A percentile compares a stretch with the other conserved stretches of the same genome.
Evolutionary conservation across 2,113 vertebrate genomes (phyloP).

Genomic region (Fregetta grallaria): DNA sequence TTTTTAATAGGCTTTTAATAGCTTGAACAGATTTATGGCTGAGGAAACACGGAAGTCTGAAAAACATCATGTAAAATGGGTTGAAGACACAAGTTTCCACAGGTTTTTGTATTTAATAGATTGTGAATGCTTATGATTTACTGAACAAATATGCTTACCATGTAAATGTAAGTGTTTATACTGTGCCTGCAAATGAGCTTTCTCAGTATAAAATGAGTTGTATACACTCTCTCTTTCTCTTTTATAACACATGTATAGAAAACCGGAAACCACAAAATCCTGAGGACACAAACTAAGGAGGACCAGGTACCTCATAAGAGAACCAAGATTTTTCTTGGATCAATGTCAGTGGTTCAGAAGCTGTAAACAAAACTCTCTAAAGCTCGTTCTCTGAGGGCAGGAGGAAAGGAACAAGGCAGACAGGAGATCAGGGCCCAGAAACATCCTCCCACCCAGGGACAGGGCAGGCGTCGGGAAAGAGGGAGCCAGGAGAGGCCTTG

Average conservation of each 20-base stretch:
- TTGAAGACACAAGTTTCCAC: neutral
- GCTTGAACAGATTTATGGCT: neutral
- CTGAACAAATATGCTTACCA: neutral
- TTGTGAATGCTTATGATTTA: neutral
- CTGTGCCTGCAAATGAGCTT: neutral
- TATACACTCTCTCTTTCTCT: neutral
- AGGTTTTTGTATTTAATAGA: neutral
- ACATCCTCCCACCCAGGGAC: no score
- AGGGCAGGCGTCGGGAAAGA: fast-evolving
- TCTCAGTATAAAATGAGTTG: neutral
- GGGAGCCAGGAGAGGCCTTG: neutral
- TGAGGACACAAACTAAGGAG: neutral
- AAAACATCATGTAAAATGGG: neutral
- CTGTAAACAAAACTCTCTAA: neutral
- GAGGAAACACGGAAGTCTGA: neutral
- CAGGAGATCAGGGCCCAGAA: neutral
- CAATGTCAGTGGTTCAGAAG: neutral
- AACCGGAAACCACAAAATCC: neutral
- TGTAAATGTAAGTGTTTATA: neutral
- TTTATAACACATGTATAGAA: neutral
- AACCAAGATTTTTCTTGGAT: neutral
- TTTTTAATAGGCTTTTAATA: neutral
- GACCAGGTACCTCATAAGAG: neutral
- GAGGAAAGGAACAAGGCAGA: neutral
- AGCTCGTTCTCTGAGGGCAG: neutral